These are phyloP conservation scores for Spodoptera exigua DNA, from an alignment of 2,888 invertebrate species.

Conservation along the genomic window DNA sequence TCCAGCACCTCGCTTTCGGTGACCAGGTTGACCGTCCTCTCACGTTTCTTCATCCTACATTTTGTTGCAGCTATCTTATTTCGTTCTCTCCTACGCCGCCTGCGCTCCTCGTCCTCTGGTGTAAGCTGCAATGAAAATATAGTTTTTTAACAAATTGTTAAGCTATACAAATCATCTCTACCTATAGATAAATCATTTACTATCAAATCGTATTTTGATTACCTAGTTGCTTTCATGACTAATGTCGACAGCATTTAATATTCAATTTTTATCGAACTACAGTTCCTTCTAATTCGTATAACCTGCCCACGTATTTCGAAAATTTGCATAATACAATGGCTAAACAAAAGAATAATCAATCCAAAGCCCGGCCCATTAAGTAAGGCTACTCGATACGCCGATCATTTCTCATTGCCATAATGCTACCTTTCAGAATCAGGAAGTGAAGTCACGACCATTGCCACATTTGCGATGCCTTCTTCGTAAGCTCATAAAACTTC, in stretches of 20 bases:
- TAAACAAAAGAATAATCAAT: conserved; percentile 55
- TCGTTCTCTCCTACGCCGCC: conserved; percentile 95
- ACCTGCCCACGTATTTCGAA: conserved; percentile 32
- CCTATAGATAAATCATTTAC: too few relatives aligned
- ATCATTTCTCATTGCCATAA: conserved; percentile 76
- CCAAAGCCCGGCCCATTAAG: conserved; percentile 44
- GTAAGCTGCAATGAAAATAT: conserved; percentile 90
- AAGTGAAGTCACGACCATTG: conserved; percentile 81
- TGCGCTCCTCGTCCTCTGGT: conserved; percentile 96
- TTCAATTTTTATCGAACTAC: too few relatives aligned
- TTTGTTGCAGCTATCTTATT: conserved; percentile 98
- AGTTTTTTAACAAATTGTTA: conserved; percentile 3
- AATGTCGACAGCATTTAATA: too few relatives aligned
- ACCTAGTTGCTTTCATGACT: too few relatives aligned
- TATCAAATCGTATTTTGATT: too few relatives aligned
- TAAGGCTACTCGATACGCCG: conserved; percentile 57
- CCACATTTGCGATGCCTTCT: conserved; percentile 83
- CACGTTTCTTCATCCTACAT: conserved; percentile 97
- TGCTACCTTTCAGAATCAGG: conserved; percentile 76
- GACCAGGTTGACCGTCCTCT: conserved; percentile 95
- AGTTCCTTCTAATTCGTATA: too few relatives aligned
- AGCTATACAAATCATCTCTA: too few relatives aligned
- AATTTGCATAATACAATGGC: conserved; percentile 50
- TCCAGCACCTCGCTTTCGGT: conserved; percentile 96
- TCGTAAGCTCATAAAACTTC: conserved; percentile 85